Evolutionary conservation across 2,888 invertebrate species (phyloP).

Genomic region (Parnassius glacialis): DNA sequence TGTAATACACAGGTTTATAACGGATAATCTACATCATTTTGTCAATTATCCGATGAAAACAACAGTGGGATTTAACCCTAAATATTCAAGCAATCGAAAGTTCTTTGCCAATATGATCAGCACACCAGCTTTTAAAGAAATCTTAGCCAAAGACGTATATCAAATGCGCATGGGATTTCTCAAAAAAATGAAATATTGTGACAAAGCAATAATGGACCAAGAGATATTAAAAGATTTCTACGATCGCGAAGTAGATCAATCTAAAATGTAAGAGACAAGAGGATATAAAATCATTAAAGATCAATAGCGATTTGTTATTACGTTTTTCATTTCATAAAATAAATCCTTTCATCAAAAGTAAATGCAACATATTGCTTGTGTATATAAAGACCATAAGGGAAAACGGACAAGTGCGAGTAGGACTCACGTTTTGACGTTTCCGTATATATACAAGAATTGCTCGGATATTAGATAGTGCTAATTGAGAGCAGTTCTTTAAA

Average conservation of each 20-base stretch:
- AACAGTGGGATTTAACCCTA: constrained; percentile 59
- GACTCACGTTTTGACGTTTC: too few relatives aligned
- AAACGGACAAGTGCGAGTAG: too few relatives aligned
- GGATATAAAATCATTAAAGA: background rate
- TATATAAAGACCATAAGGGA: too few relatives aligned
- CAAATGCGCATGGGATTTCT: constrained; percentile 41
- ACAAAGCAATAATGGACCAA: constrained; percentile 49
- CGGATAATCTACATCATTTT: constrained; percentile 52
- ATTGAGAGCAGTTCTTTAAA: too few relatives aligned
- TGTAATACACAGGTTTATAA: constrained; percentile 46
- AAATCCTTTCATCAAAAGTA: too few relatives aligned
- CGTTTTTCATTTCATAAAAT: background rate
- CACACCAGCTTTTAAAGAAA: constrained; percentile 51
- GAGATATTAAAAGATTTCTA: constrained; percentile 50
- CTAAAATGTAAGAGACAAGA: constrained; percentile 34
- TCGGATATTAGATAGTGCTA: too few relatives aligned
- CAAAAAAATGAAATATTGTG: constrained; percentile 59
- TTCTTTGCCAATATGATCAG: constrained; percentile 65
- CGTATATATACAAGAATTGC: too few relatives aligned
- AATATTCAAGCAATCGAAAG: constrained; percentile 60
- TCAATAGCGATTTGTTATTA: background rate
- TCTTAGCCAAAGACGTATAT: constrained; percentile 51
- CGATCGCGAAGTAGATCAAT: constrained; percentile 54
- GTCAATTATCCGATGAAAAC: constrained; percentile 59
- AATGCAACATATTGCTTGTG: too few relatives aligned